phyloP scores from a whole-genome alignment of 2,888 invertebrate species.

The Chalcis sispes region DNA sequence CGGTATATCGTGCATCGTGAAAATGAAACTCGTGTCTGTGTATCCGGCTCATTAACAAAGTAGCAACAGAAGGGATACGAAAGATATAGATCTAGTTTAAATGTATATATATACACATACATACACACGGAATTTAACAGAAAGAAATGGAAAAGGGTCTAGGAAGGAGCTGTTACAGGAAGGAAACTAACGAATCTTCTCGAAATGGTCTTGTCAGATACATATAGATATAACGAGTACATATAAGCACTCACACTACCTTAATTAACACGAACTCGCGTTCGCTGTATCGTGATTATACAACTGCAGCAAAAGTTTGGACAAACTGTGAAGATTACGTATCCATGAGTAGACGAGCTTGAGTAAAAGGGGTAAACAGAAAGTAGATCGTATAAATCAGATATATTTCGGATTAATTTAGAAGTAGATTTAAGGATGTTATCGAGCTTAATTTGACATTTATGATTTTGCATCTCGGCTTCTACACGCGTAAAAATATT shows the following conservation, averaged over 20 bases:
- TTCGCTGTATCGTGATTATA: not conserved
- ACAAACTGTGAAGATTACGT: constrained; percentile 33
- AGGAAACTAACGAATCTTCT: constrained; percentile 56
- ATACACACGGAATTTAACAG: no score
- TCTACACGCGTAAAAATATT: no score
- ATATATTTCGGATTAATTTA: no score
- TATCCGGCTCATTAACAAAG: constrained; percentile 42
- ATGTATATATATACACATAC: not conserved
- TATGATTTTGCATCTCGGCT: no score
- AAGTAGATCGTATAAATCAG: no score
- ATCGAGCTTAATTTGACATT: no score
- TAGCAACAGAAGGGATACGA: not conserved
- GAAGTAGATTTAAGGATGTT: no score
- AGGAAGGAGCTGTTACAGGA: constrained; percentile 30
- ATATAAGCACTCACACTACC: not conserved
- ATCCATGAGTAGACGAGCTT: no score
- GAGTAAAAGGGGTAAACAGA: no score
- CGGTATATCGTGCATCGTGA: constrained; percentile 3
- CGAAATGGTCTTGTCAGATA: constrained; percentile 44
- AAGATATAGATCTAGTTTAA: no score
- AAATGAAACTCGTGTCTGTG: constrained; percentile 26
- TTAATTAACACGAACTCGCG: constrained; percentile 38
- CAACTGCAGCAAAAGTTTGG: constrained; percentile 24
- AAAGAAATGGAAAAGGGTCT: constrained; percentile 2
- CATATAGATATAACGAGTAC: constrained; percentile 4